Conservation (phyloP, 2,113 vertebrate genomes). For the Gopherus evgoodei region DNA sequence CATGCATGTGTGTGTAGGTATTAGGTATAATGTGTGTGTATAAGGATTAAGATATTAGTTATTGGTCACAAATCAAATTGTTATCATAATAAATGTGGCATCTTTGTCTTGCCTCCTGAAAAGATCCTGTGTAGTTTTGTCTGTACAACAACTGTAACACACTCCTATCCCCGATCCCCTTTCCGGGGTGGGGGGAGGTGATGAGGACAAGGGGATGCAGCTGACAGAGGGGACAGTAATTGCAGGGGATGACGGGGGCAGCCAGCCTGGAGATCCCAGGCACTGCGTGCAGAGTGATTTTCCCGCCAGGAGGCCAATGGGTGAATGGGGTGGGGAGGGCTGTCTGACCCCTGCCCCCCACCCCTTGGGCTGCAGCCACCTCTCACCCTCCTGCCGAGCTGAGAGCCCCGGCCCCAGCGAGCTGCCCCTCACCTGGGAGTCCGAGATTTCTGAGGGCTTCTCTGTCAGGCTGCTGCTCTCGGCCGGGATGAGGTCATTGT, state of each 20-base stretch:
- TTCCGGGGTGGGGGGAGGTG: neutral
- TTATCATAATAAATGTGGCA: too few species aligned
- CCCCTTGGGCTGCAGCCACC: neutral
- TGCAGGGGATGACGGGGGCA: neutral
- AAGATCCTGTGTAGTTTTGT: too few species aligned
- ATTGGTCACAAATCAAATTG: too few species aligned
- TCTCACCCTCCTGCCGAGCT: neutral
- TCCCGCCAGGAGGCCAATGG: too few species aligned
- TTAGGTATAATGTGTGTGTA: too few species aligned
- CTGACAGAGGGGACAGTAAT: neutral
- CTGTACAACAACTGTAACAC: neutral
- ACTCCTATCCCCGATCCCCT: neutral
- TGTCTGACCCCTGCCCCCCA: fast-evolving
- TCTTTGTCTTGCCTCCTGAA: too few species aligned
- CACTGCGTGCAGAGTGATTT: neutral
- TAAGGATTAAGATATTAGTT: too few species aligned
- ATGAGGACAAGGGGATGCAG: neutral
- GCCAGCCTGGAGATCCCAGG: too few species aligned
- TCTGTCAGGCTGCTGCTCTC: constrained; percentile 98
- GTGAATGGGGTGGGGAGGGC: too few species aligned
- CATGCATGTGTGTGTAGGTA: too few species aligned
- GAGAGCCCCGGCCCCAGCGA: neutral
- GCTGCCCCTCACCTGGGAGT: constrained; percentile 89
- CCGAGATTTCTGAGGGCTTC: constrained; percentile 95
- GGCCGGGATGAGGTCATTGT: constrained; percentile 95